Percentiles rank a stretch among this genome's conserved stretches.
These are phyloP conservation scores for Potamarius usumacintae DNA, from an alignment of 2,113 vertebrate genomes.

Conservation along the genomic window DNA sequence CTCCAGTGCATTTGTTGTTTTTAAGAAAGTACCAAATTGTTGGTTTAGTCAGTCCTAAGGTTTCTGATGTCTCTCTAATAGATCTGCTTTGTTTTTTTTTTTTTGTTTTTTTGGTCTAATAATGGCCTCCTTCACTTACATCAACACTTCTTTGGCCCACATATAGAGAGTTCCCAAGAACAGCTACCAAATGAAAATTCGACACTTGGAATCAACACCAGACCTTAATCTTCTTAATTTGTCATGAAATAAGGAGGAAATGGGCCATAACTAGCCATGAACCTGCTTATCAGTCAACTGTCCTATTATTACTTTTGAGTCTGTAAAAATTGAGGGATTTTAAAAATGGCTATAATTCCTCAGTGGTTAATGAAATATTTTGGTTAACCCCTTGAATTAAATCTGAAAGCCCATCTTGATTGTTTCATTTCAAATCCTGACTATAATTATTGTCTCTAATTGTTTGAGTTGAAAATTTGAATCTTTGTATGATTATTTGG, in stretches of 20 bases:
- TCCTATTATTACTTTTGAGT: not conserved
- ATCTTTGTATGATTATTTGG: not conserved
- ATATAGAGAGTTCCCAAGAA: no score
- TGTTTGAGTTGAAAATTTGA: not conserved
- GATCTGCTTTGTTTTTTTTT: not conserved
- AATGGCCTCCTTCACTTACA: no score
- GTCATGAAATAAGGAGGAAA: not conserved
- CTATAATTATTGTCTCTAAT: not conserved
- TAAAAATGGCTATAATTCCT: not conserved
- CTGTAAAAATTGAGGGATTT: not conserved
- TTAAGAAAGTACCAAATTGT: not conserved
- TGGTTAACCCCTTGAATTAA: not conserved
- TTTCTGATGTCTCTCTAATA: no score
- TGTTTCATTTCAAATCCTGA: not conserved
- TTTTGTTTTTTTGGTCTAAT: no score
- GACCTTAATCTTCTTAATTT: not conserved
- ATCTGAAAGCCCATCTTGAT: not conserved
- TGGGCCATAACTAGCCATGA: not conserved
- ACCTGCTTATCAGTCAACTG: not conserved
- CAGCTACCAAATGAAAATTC: no score
- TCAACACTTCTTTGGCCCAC: no score
- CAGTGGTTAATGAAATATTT: not conserved
- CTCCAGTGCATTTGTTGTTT: not conserved
- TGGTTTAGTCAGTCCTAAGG: no score
- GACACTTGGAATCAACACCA: no score